These are phyloP conservation scores for Verasper variegatus DNA, from an alignment of 2,113 vertebrate genomes.

Conservation along the genomic window DNA sequence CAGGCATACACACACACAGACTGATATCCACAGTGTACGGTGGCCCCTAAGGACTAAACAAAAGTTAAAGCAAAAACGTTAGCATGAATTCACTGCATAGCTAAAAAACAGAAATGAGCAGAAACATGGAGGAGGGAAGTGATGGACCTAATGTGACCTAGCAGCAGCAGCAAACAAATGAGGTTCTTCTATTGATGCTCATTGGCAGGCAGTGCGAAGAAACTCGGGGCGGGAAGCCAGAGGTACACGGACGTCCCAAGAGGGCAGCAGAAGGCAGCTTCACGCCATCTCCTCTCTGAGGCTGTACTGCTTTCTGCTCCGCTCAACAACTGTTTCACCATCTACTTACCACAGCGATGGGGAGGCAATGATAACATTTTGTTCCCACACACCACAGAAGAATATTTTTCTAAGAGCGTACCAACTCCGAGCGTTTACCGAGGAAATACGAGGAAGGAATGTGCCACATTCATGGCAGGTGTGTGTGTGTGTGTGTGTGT, in stretches of 20 bases:
- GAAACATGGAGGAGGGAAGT: slow-evolving; percentile 36
- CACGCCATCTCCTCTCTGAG: slow-evolving; percentile 44
- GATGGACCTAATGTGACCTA: slow-evolving; percentile 42
- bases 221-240: slow-evolving; percentile 47
- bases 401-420: slow-evolving; percentile 6
- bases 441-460: slow-evolving; percentile 2
- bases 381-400: slow-evolving; percentile 8
- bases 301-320: slow-evolving; percentile 28
- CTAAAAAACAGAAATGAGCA: slow-evolving; percentile 18
- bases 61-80: slow-evolving; percentile 10
- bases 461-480: slow-evolving; percentile 52
- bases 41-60: slow-evolving; percentile 31
- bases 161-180: slow-evolving; percentile 30
- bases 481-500: slow-evolving; percentile 18
- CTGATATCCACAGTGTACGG: not conserved
- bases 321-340: not conserved
- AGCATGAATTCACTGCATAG: not conserved
- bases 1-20: not conserved
- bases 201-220: slow-evolving; percentile 50
- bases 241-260: slow-evolving; percentile 53
- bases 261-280: slow-evolving; percentile 58
- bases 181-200: slow-evolving; percentile 45
- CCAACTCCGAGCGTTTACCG: slow-evolving; percentile 9
- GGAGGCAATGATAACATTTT: slow-evolving; percentile 28
- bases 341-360: slow-evolving; percentile 6